Evolutionary conservation across 2,888 invertebrate species (phyloP), one percentile per base, ranked within the genome.

Genomic region (Eulithis prunata): DNA sequence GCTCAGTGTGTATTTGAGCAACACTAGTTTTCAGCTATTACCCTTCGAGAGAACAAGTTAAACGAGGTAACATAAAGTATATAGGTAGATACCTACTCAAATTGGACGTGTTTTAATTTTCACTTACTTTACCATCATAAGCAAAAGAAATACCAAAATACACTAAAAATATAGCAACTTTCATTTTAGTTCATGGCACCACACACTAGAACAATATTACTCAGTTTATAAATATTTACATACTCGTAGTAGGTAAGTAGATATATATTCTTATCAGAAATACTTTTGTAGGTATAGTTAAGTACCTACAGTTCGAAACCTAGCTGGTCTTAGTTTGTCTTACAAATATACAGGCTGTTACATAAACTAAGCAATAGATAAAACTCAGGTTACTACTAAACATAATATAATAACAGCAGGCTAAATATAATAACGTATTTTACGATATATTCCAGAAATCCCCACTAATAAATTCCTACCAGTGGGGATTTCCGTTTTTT

Each of bases 51-150:
- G n/a, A n/a, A n/a, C n/a, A n/a, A n/a, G n/a, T n/a, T n/a, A n/a
- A n/a, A n/a, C n/a, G n/a, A n/a, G n/a, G n/a, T n/a, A n/a, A n/a
- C n/a, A n/a, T n/a, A n/a, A n/a, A n/a, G n/a, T n/a, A n/a, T n/a
- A n/a, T n/a, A n/a, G n/a, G n/a, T n/a, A n/a, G n/a, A n/a, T n/a
- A n/a, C n/a, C n/a, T n/a, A n/a, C n/a, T n/a, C n/a, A n/a, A n/a
- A n/a, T n/a, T n/a, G n/a, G n/a, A n/a, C n/a, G n/a, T n/a, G n/a
- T n/a, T n/a, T 21, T 32, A 57, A 46, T 1, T 53, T 41, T 70
- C 46, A 71, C 74, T 78, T 59, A 81, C 82, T 70, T 67, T 66
- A 4, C 64, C 71, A 62, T 73, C 62, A 59, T 73, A 67, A 10
- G 70, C 71, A 46, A 75, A 64, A 12, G 71, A 71, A 4, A 64